phyloP scores from a whole-genome alignment of 2,797 vertebrate genomes.

The Bufotes viridis region DNA sequence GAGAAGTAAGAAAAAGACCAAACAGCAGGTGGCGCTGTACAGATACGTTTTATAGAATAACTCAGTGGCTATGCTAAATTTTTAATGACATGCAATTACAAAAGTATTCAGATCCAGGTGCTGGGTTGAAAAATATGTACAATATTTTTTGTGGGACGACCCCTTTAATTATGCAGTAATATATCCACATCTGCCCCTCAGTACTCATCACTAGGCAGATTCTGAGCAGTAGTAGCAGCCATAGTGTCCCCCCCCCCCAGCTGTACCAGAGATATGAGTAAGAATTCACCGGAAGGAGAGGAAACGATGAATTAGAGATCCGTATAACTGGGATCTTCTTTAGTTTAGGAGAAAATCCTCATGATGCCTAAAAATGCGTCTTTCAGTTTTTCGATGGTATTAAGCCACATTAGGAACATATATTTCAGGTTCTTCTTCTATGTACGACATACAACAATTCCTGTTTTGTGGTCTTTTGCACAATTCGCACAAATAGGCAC shows the following conservation, averaged over 20 bases:
- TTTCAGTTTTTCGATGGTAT: background rate
- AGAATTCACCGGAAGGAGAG: too few species aligned
- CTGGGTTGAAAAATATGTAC: too few species aligned
- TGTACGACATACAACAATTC: background rate
- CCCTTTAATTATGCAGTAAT: too few species aligned
- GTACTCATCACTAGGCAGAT: background rate
- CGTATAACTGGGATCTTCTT: background rate
- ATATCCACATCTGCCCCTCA: too few species aligned
- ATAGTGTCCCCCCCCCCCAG: background rate
- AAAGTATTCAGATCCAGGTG: too few species aligned
- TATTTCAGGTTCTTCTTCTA: background rate
- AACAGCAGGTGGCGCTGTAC: too few species aligned
- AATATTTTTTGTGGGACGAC: too few species aligned
- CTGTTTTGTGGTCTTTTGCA: slow-evolving; percentile 2
- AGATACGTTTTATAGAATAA: too few species aligned
- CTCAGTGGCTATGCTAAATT: too few species aligned
- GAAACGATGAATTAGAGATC: background rate
- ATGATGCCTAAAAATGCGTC: background rate
- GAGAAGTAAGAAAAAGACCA: too few species aligned
- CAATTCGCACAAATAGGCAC: background rate
- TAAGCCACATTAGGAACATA: background rate
- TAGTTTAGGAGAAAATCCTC: background rate
- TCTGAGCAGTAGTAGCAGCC: background rate
- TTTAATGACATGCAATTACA: too few species aligned
- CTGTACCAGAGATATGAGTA: background rate